A percentile compares a stretch with the other conserved stretches of the same genome.
Evolutionary conservation across 2,797 vertebrate species (phyloP).

Genomic region (Tragelaphus oryx): DNA sequence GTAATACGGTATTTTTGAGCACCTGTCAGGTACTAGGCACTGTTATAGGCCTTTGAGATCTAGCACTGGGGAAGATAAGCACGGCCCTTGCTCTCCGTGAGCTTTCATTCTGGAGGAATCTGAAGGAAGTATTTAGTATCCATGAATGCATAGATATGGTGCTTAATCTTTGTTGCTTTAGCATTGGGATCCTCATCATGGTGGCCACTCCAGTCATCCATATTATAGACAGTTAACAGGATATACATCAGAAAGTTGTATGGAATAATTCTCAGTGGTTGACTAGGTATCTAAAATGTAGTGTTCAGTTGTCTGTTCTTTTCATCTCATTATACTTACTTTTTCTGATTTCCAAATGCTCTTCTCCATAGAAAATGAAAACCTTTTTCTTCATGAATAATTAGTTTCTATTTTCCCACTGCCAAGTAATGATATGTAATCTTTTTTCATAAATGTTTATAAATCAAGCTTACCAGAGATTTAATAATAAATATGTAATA

Average conservation of each 20-base stretch:
- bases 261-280: background rate
- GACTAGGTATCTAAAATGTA: background rate
- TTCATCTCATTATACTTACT: background rate
- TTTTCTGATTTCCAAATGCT: background rate
- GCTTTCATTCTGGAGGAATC: background rate
- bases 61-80: background rate
- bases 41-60: background rate
- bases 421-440: background rate
- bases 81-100: background rate
- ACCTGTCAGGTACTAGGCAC: background rate
- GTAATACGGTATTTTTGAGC: background rate
- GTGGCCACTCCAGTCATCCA: background rate
- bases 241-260: background rate
- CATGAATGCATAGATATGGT: background rate
- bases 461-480: slow-evolving; percentile 4
- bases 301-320: background rate
- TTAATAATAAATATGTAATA: slow-evolving; percentile 11
- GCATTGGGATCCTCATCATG: background rate
- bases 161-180: background rate
- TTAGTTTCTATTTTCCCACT: slow-evolving; percentile 13
- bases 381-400: background rate
- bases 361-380: slow-evolving; percentile 19
- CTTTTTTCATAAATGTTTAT: slow-evolving; percentile 24
- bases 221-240: background rate
- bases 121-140: background rate